These are phyloP conservation scores for Anoncus sp. DNA, from an alignment of 2,888 invertebrate genomes.

Conservation along the genomic window DNA sequence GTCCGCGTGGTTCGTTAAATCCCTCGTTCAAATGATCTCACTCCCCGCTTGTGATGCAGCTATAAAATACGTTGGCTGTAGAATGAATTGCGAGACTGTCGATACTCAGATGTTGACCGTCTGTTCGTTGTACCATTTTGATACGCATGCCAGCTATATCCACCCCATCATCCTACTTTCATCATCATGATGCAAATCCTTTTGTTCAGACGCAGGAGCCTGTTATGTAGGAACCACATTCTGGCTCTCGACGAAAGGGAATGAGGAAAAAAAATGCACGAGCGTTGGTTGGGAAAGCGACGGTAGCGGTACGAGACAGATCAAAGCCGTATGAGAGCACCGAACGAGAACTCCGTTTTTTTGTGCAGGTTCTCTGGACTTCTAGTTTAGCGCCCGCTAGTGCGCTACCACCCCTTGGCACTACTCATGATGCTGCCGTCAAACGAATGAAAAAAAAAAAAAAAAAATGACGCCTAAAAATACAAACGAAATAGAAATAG, in stretches of 20 bases:
- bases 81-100: background rate
- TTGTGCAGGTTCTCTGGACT: slow-evolving; percentile 29
- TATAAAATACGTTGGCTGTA: background rate
- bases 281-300: slow-evolving; percentile 14
- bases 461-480: slow-evolving; percentile 2
- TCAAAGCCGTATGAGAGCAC: slow-evolving; percentile 49
- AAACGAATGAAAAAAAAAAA: slow-evolving; percentile 43
- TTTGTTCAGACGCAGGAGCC: slow-evolving; percentile 27
- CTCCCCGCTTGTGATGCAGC: too few relatives aligned
- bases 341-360: slow-evolving; percentile 35
- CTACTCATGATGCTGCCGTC: slow-evolving; percentile 20
- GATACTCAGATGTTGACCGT: background rate
- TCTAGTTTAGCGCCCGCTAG: slow-evolving; percentile 14
- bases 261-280: slow-evolving; percentile 2
- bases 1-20: too few relatives aligned
- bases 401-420: slow-evolving; percentile 2
- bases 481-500: background rate
- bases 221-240: slow-evolving; percentile 16
- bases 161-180: slow-evolving; percentile 23
- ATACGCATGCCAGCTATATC: background rate
- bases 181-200: slow-evolving; percentile 50
- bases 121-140: background rate
- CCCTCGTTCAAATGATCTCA: background rate
- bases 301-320: slow-evolving; percentile 41
- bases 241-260: slow-evolving; percentile 24